phyloP scores from a whole-genome alignment of 2,888 invertebrate genomes.

The Apamea sordens region DNA sequence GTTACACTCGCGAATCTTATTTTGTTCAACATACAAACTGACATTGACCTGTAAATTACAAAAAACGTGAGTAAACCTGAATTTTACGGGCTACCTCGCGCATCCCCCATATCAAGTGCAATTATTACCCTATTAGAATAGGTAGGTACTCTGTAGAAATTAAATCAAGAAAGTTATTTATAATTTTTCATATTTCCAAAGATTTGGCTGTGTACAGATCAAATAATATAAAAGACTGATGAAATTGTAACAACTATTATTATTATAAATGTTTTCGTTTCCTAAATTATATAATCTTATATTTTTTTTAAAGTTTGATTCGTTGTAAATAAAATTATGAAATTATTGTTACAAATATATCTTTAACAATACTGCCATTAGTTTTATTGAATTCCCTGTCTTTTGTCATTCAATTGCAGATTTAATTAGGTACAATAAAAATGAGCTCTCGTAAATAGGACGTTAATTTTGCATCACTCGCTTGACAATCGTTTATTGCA shows the following conservation, averaged over 20 bases:
- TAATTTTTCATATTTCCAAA: conserved; percentile 78
- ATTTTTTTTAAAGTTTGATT: conserved; percentile 70
- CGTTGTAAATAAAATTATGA: conserved; percentile 72
- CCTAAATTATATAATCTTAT: conserved; percentile 73
- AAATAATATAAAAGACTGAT: conserved; percentile 82
- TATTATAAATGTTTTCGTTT: conserved; percentile 68
- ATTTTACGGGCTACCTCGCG: not conserved
- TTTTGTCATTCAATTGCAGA: not conserved
- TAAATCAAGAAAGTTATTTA: conserved; percentile 60
- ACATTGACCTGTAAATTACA: not conserved
- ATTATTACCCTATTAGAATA: conserved; percentile 52
- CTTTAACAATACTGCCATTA: conserved; percentile 58
- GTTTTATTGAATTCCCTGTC: conserved; percentile 40
- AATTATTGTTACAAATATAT: conserved; percentile 76
- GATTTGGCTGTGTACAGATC: conserved; percentile 86
- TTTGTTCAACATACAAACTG: not conserved
- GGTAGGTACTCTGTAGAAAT: conserved; percentile 44
- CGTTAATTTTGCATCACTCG: conserved; percentile 26
- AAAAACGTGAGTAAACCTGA: not conserved
- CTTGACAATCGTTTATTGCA: conserved; percentile 23
- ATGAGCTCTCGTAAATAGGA: conserved; percentile 11
- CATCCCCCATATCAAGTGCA: conserved; percentile 41
- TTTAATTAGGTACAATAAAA: not conserved
- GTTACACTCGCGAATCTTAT: not conserved
- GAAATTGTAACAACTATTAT: conserved; percentile 75